Conservation (phyloP, 1,140 invertebrate species). For the Solen grandis region DNA sequence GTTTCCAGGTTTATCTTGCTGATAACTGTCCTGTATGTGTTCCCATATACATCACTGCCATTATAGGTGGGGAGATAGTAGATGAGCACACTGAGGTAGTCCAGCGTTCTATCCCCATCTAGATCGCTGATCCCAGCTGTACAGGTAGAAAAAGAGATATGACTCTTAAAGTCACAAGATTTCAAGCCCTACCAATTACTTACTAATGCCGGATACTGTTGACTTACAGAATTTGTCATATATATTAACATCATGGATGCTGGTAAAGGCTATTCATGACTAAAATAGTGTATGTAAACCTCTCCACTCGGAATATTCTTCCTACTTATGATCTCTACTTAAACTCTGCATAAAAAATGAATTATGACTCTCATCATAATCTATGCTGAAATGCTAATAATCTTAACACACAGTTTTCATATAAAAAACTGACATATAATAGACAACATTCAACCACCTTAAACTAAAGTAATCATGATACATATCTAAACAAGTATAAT, state of each 20-base stretch:
- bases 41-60: neutral
- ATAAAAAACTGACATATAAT: too few species aligned
- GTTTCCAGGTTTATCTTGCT: constrained; percentile 26
- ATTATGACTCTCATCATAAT: too few species aligned
- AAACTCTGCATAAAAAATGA: too few species aligned
- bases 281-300: neutral
- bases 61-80: neutral
- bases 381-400: too few species aligned
- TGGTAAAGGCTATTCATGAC: neutral
- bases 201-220: neutral
- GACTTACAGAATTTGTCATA: neutral
- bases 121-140: constrained; percentile 25
- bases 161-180: too few species aligned
- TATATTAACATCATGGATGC: neutral
- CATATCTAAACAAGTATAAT: too few species aligned
- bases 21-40: neutral
- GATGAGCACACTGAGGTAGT: constrained; percentile 8
- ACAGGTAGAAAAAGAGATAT: neutral
- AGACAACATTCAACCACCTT: too few species aligned
- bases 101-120: constrained; percentile 28
- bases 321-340: too few species aligned
- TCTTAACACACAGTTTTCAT: too few species aligned
- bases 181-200: neutral
- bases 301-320: neutral
- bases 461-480: too few species aligned